Conservation (phyloP, 2,888 invertebrate species). For the Caenorhabditis sp. region DNA sequence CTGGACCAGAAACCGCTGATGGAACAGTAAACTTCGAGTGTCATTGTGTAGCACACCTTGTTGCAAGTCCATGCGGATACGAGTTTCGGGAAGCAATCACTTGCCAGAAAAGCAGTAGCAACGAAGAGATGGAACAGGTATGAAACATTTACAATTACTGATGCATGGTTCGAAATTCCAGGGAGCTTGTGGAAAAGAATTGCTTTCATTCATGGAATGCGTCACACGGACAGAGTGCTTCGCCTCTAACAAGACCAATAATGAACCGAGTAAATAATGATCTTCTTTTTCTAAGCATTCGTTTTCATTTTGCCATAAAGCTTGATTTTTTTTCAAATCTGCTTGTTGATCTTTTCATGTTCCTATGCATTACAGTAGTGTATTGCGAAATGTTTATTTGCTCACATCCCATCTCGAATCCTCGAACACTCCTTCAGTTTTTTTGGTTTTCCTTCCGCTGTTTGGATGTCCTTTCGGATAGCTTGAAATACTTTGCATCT, state of each 20-base stretch:
- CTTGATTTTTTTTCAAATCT: not conserved
- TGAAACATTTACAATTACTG: not conserved
- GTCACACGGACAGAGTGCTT: constrained; percentile 79
- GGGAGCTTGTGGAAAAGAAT: constrained; percentile 79
- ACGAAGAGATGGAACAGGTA: constrained; percentile 74
- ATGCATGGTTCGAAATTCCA: constrained; percentile 32
- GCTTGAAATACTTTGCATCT: constrained; percentile 14
- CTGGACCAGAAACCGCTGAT: constrained; percentile 80
- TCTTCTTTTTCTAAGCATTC: not conserved
- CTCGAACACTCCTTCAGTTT: constrained; percentile 29
- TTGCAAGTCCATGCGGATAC: constrained; percentile 81
- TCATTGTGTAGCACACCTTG: constrained; percentile 82
- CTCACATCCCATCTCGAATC: constrained; percentile 13
- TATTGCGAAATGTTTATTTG: constrained; percentile 44
- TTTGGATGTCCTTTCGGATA: constrained; percentile 17
- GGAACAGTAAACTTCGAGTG: constrained; percentile 82
- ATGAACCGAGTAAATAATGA: constrained; percentile 8
- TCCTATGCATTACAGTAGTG: constrained; percentile 18
- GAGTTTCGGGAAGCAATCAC: constrained; percentile 79
- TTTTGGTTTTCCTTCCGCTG: constrained; percentile 4
- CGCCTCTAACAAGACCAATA: constrained; percentile 46
- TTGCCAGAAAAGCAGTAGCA: constrained; percentile 77
- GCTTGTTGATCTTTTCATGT: not conserved
- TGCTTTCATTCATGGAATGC: constrained; percentile 81
- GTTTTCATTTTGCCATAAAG: not conserved